Base-by-base conservation (phyloP, 1,140 invertebrate species). In the Rhyzopertha dominica region DNA sequence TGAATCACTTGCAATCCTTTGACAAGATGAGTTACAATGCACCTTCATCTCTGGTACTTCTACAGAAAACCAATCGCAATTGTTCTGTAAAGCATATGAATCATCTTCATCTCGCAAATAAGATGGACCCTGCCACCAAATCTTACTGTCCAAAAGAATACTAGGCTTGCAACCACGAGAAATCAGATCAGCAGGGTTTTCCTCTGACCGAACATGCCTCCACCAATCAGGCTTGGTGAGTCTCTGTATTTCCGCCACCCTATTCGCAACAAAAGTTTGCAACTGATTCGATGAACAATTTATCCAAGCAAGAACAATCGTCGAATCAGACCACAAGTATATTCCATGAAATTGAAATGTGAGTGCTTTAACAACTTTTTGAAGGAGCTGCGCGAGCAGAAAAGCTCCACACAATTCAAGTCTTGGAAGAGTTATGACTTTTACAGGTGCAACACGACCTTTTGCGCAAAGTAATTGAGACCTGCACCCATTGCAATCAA, bases 231-330 rank as follows among this genome's bases (percentile, higher is more conserved):
- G 2, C 4, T 17, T 5, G 9, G 46, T 34, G 5, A 40, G 22
- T 17, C 43, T 32, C 28, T 63, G 62, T 12, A 70, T 68, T 49
- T 62, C 38, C 7, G 47, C 13, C 0, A 68, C 47, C 25, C 67
- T 38, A 46, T 67, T 70, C 1, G 58, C 61, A 1, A 71, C 66
- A 51, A 63, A 72, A 1, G 54, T 58, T 41, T 68, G 64, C 26
- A 58, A 54, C 22, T 8, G 12, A 28, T 45, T 31, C 9, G 51
- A 34, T 17, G 43, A 30, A 32, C 34, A 44, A 16, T 42, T 32
- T 31, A 62, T 40, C 57, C 55, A 60, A 43, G 49, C 22, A 7
- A 62, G 28, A 2, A 49, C 43, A 20, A 60, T 49, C 26, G 43
- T 48, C 2, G 52, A 60, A 44, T 59, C 53, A 16, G 45, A 47